A percentile compares a stretch with the other conserved stretches of the same genome.
Evolutionary conservation across 2,888 invertebrate species (phyloP).

Genomic region (Coleophora deauratella): DNA sequence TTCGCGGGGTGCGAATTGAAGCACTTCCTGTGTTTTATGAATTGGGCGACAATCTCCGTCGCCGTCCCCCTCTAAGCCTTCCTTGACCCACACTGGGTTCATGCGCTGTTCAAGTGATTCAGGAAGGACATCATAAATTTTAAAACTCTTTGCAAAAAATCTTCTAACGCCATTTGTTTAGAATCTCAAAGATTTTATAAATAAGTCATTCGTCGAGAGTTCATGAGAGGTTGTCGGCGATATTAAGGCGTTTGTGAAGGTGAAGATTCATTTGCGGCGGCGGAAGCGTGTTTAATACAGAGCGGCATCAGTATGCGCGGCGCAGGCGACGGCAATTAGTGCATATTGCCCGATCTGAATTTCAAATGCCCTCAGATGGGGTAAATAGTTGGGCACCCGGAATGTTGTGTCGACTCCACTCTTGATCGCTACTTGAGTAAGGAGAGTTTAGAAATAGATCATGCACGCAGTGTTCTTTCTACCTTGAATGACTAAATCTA

Average conservation of each 20-base stretch:
- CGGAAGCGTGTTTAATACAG: not conserved
- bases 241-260: too few species aligned
- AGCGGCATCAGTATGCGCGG: slow-evolving; percentile 40
- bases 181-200: too few species aligned
- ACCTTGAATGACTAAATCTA: too few species aligned
- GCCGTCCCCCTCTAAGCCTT: slow-evolving; percentile 6
- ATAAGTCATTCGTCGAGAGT: too few species aligned
- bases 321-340: slow-evolving; percentile 52
- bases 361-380: slow-evolving; percentile 37
- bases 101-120: slow-evolving; percentile 20
- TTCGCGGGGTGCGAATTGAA: slow-evolving; percentile 24
- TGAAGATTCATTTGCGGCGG: too few species aligned
- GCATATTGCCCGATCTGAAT: slow-evolving; percentile 48
- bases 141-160: slow-evolving; percentile 24
- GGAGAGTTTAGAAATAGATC: too few species aligned
- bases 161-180: slow-evolving; percentile 1
- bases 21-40: slow-evolving; percentile 34
- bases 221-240: too few species aligned
- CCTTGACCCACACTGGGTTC: slow-evolving; percentile 26
- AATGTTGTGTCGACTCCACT: too few species aligned
- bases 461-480: too few species aligned
- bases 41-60: slow-evolving; percentile 25
- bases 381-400: slow-evolving; percentile 15
- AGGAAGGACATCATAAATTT: slow-evolving; percentile 33
- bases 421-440: too few species aligned